Evolutionary conservation across 1,140 invertebrate species (phyloP).

Genomic region (Rhagoletis pomonella): DNA sequence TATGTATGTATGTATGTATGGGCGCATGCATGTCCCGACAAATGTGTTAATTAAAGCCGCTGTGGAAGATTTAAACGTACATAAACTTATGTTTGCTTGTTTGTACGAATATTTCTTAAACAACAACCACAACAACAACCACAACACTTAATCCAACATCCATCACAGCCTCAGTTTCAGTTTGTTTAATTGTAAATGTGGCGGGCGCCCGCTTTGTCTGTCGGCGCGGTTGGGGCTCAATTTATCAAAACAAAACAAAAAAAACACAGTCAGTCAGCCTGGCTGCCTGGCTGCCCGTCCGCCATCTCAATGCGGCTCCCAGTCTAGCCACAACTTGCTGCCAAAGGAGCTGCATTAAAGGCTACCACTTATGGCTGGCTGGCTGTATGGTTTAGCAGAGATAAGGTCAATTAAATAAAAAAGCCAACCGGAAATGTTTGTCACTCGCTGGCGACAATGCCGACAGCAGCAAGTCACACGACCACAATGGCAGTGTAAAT

Average conservation of each 20-base stretch:
- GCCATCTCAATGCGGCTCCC: neutral
- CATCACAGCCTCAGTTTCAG: slow-evolving; percentile 43
- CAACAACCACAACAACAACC: neutral
- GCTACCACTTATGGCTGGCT: slow-evolving; percentile 22
- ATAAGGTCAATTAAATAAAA: slow-evolving; percentile 72
- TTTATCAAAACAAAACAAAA: slow-evolving; percentile 8
- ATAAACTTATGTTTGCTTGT: neutral
- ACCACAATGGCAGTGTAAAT: neutral
- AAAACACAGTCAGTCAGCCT: neutral
- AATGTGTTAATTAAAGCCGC: slow-evolving; percentile 33
- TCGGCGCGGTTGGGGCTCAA: neutral
- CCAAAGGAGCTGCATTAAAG: slow-evolving; percentile 1
- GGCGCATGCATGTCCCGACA: neutral
- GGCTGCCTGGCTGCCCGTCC: too few relatives aligned
- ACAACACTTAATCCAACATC: neutral
- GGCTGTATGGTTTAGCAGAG: slow-evolving; percentile 57
- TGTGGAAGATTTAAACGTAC: neutral
- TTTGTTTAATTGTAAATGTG: slow-evolving; percentile 37
- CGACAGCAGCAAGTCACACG: neutral
- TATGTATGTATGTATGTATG: too few relatives aligned
- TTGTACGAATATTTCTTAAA: neutral
- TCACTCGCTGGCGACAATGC: slow-evolving; percentile 60
- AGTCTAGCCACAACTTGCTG: neutral
- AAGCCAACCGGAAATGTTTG: slow-evolving; percentile 72
- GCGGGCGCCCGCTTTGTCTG: neutral